Percentiles rank a stretch among this genome's conserved stretches.
Evolutionary conservation across 2,113 vertebrate species (phyloP).

Genomic region (Ovibos moschatus): DNA sequence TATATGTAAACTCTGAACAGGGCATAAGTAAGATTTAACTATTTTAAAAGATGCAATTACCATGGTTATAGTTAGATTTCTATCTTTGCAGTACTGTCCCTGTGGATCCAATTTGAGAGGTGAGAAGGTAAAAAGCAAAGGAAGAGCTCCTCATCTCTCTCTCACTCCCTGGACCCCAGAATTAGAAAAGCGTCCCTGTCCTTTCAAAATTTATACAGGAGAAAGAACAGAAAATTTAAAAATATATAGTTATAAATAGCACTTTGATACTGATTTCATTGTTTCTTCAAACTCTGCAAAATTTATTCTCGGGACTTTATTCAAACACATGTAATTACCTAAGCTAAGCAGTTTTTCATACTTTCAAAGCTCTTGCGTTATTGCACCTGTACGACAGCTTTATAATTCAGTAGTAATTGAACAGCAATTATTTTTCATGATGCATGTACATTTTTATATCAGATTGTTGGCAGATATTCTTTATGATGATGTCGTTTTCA

Average conservation of each 20-base stretch:
- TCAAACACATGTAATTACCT: constrained; percentile 78
- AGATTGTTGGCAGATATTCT: constrained; percentile 81
- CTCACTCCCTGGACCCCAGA: neutral
- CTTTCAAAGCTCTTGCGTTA: constrained; percentile 76
- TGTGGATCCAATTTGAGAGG: constrained; percentile 23
- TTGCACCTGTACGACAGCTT: constrained; percentile 78
- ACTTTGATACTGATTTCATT: constrained; percentile 63
- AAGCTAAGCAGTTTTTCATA: constrained; percentile 78
- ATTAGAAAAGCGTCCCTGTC: constrained; percentile 20
- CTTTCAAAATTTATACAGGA: constrained; percentile 44
- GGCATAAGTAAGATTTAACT: constrained; percentile 41
- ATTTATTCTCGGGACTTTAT: constrained; percentile 73
- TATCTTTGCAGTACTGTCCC: constrained; percentile 19
- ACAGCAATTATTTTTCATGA: constrained; percentile 85
- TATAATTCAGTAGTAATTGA: constrained; percentile 83
- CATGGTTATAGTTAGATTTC: constrained; percentile 31
- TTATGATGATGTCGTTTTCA: constrained; percentile 77
- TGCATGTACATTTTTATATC: constrained; percentile 82
- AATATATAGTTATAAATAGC: constrained; percentile 64
- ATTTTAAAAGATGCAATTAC: constrained; percentile 59
- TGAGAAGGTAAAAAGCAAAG: neutral
- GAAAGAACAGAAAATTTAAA: constrained; percentile 59
- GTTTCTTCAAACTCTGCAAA: constrained; percentile 61
- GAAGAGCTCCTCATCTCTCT: neutral
- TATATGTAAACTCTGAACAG: constrained; percentile 41